Conservation (phyloP, 2,113 vertebrate species). For the Chrysochloris asiatica region DNA sequence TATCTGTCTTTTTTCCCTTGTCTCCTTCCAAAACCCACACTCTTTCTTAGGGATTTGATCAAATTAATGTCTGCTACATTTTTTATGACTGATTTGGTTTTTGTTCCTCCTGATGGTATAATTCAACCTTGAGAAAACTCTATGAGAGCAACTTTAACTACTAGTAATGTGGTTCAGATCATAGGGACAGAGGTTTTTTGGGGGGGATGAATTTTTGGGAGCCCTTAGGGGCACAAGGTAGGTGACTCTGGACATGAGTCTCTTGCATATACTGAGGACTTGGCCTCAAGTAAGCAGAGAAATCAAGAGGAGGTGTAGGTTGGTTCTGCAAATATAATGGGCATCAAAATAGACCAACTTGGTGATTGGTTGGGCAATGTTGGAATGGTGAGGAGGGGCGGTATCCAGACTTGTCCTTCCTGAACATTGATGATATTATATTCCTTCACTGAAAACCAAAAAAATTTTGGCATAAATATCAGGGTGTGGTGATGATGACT, state of each 20-base stretch:
- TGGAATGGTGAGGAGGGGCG: background rate
- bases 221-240: background rate
- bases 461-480: constrained; percentile 54
- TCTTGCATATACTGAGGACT: background rate
- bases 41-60: background rate
- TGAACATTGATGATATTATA: background rate
- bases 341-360: background rate
- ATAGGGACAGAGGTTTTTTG: background rate
- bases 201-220: background rate
- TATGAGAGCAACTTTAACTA: background rate
- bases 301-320: background rate
- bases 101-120: background rate
- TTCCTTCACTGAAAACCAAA: background rate
- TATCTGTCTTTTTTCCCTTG: background rate
- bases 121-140: background rate
- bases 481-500: constrained; percentile 72
- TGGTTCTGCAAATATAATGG: background rate
- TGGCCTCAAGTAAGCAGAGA: background rate
- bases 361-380: background rate
- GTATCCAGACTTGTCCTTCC: constrained; percentile 5
- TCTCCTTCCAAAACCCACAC: background rate
- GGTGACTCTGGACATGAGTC: background rate
- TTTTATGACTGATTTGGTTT: background rate
- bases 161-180: background rate
- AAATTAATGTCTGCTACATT: background rate